Evolutionary conservation across 2,888 invertebrate species (phyloP).

Genomic region (Dynastes grantii): DNA sequence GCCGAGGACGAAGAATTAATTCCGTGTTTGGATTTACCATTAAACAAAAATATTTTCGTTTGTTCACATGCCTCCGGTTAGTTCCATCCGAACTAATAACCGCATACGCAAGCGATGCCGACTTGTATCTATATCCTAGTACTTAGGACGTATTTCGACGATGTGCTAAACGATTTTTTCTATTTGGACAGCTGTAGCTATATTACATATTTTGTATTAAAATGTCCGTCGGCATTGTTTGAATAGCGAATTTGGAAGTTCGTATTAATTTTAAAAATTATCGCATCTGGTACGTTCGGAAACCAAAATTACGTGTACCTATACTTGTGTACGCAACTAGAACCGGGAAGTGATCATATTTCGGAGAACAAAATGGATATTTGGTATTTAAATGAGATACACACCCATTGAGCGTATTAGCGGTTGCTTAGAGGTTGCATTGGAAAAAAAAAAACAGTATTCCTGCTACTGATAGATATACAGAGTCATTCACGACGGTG

Average conservation of each 20-base stretch:
- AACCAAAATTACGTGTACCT: too few relatives aligned
- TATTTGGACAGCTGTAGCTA: conserved; percentile 30
- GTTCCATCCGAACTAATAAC: neutral
- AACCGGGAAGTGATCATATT: conserved; percentile 22
- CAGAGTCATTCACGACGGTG: too few relatives aligned
- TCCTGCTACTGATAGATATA: neutral
- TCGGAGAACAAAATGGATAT: conserved; percentile 35
- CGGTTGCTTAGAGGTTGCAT: conserved; percentile 25
- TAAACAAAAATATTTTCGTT: conserved; percentile 4
- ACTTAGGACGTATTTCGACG: conserved; percentile 1
- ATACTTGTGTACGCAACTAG: neutral
- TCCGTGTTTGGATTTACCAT: conserved; percentile 9
- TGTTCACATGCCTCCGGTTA: neutral
- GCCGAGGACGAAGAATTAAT: neutral
- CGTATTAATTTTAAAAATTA: conserved; percentile 30
- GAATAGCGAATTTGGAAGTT: conserved; percentile 34
- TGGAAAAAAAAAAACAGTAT: conserved; percentile 1
- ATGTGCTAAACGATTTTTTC: conserved; percentile 22
- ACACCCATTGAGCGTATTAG: conserved; percentile 27
- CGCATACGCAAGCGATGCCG: neutral
- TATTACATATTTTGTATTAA: conserved; percentile 38
- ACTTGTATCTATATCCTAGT: neutral
- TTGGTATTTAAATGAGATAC: conserved; percentile 33
- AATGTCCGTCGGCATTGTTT: conserved; percentile 20
- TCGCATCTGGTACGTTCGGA: neutral